These are phyloP conservation scores for Agelas oroides DNA, from an alignment of 37 sponge, comb jelly and placozoan species.

Conservation along the genomic window DNA sequence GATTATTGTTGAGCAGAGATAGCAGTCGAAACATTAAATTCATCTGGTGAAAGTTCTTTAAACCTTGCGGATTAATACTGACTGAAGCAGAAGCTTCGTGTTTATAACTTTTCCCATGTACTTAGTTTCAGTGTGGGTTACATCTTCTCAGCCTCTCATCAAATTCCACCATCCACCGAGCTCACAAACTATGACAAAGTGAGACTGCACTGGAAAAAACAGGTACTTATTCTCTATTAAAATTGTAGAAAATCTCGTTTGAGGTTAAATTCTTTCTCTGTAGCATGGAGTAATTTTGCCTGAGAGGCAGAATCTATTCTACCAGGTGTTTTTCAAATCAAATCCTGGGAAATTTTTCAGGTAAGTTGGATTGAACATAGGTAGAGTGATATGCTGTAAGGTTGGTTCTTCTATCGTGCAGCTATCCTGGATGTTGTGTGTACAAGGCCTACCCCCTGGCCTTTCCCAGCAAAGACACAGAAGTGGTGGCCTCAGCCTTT, in stretches of 20 bases:
- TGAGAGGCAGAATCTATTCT: slow-evolving; percentile 63
- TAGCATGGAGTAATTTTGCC: slow-evolving; percentile 85
- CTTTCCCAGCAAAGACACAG: slow-evolving; percentile 43
- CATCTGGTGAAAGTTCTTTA: no score
- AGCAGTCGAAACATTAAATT: no score
- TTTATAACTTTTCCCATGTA: no score
- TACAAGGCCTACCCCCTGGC: slow-evolving; percentile 41
- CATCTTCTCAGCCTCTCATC: slow-evolving; percentile 65
- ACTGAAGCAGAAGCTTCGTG: no score
- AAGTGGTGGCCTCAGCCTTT: slow-evolving; percentile 32
- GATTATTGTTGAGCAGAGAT: background rate
- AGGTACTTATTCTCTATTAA: slow-evolving; percentile 25
- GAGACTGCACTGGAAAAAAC: slow-evolving; percentile 87
- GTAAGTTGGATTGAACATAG: slow-evolving; percentile 24
- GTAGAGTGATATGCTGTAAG: no score
- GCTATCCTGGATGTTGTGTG: slow-evolving; percentile 87
- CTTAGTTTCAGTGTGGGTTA: slow-evolving; percentile 61
- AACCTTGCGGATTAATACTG: no score
- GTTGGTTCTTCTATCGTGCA: background rate
- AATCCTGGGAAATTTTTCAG: slow-evolving; percentile 63
- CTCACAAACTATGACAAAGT: slow-evolving; percentile 65
- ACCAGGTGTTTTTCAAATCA: slow-evolving; percentile 66
- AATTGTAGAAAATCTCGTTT: background rate
- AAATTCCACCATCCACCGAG: slow-evolving; percentile 29
- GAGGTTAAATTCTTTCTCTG: background rate